These are phyloP conservation scores for Drosophila arizonae DNA, from an alignment of 1,140 invertebrate genomes.

Conservation along the genomic window DNA sequence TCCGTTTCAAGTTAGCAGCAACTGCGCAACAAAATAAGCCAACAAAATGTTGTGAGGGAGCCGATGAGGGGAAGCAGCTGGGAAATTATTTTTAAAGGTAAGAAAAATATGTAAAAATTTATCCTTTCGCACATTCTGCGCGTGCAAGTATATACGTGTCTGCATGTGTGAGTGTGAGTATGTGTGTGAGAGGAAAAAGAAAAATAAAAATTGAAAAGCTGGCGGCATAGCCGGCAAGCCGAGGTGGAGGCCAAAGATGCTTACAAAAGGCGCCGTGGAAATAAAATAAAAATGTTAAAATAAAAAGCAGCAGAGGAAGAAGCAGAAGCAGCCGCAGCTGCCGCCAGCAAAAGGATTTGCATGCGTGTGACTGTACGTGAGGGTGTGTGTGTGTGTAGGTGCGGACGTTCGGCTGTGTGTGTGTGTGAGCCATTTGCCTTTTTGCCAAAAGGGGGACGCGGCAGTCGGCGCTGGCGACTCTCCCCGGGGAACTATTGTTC, in stretches of 20 bases:
- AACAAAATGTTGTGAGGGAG: slow-evolving; percentile 41
- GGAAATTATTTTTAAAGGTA: slow-evolving; percentile 73
- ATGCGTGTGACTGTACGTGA: slow-evolving; percentile 55
- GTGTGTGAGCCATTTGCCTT: slow-evolving; percentile 57
- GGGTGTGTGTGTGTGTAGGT: slow-evolving; percentile 6
- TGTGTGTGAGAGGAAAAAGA: slow-evolving; percentile 31
- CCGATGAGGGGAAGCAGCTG: slow-evolving; percentile 1
- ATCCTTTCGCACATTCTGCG: slow-evolving; percentile 48
- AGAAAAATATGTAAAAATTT: slow-evolving; percentile 73
- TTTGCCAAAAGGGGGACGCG: slow-evolving; percentile 57
- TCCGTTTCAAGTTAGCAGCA: slow-evolving; percentile 75
- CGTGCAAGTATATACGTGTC: slow-evolving; percentile 10
- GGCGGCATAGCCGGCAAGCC: slow-evolving; percentile 49
- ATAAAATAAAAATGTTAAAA: slow-evolving; percentile 78
- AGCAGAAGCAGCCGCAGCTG: slow-evolving; percentile 45
- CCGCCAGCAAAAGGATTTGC: slow-evolving; percentile 77
- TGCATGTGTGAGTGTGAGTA: slow-evolving; percentile 14
- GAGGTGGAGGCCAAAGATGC: slow-evolving; percentile 64
- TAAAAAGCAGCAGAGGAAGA: slow-evolving; percentile 43
- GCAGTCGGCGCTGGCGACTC: slow-evolving; percentile 48
- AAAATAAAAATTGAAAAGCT: slow-evolving; percentile 65
- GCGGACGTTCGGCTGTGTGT: slow-evolving; percentile 23
- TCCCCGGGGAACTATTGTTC: slow-evolving; percentile 79
- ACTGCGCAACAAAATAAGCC: slow-evolving; percentile 61
- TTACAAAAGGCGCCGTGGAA: slow-evolving; percentile 71